phyloP scores from a whole-genome alignment of 2,888 invertebrate species.

The Ceraclea dissimilis region DNA sequence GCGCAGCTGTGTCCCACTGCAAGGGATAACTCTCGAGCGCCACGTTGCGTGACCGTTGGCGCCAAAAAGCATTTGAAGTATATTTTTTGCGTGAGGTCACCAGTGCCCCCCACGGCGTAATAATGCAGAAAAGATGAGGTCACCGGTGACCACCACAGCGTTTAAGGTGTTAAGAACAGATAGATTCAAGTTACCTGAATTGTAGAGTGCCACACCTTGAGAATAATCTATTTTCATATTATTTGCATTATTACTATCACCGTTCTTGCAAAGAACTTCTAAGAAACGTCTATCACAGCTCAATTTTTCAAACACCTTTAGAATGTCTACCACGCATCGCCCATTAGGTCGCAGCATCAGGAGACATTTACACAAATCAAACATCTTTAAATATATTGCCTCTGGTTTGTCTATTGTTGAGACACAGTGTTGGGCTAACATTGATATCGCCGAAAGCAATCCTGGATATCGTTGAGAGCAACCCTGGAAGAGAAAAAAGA shows the following conservation, averaged over 20 bases:
- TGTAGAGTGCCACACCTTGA: slow-evolving; percentile 41
- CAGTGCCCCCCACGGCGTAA: too few species aligned
- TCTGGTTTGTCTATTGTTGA: slow-evolving; percentile 4
- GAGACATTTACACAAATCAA: slow-evolving; percentile 31
- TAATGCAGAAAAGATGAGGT: too few species aligned
- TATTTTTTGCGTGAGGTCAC: too few species aligned
- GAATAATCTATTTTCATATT: slow-evolving; percentile 40
- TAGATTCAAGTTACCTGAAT: slow-evolving; percentile 32
- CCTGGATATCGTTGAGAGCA: slow-evolving; percentile 37
- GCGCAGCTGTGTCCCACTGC: too few species aligned
- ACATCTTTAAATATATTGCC: slow-evolving; percentile 20
- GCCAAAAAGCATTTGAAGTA: too few species aligned
- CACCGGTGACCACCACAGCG: too few species aligned
- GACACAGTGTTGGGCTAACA: slow-evolving; percentile 25
- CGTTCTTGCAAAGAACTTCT: slow-evolving; percentile 31
- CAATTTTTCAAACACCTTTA: slow-evolving; percentile 29
- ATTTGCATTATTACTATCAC: slow-evolving; percentile 27
- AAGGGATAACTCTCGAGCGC: too few species aligned
- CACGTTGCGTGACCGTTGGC: too few species aligned
- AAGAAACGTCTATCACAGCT: slow-evolving; percentile 27
- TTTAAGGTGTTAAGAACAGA: too few species aligned
- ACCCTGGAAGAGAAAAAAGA: slow-evolving; percentile 35
- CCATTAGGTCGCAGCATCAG: slow-evolving; percentile 34
- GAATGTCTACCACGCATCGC: slow-evolving; percentile 30
- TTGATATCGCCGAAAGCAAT: slow-evolving; percentile 31